Conservation (phyloP, 2,113 vertebrate genomes). For the Oreochromis niloticus region DNA sequence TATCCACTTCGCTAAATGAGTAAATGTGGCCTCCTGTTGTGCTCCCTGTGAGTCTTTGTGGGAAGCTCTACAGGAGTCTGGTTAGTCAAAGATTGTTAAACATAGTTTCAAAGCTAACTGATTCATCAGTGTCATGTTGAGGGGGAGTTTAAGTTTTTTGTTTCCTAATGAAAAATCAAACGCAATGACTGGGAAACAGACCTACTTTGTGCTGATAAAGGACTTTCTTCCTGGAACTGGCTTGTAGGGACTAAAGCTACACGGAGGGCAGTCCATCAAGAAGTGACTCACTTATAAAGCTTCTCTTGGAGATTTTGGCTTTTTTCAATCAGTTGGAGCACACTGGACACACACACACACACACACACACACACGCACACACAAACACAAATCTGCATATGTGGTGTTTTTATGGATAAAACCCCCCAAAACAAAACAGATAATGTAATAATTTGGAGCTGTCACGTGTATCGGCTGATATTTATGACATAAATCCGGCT, state of each 20-base stretch:
- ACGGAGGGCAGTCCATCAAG: background rate
- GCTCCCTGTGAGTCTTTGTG: constrained; percentile 25
- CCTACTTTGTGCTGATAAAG: background rate
- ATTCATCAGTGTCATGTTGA: constrained; percentile 38
- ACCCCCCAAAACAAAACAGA: fast-evolving
- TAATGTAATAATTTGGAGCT: background rate
- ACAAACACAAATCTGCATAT: background rate
- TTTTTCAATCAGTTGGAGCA: background rate
- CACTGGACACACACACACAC: background rate
- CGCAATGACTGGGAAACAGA: constrained; percentile 9
- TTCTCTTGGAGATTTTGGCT: background rate
- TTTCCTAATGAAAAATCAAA: constrained; percentile 35
- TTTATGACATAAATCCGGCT: background rate
- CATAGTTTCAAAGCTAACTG: constrained; percentile 44
- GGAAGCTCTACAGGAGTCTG: constrained; percentile 44
- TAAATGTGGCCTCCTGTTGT: constrained; percentile 26
- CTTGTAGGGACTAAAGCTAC: background rate
- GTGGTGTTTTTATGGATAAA: background rate
- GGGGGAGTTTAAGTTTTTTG: background rate
- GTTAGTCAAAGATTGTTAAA: constrained; percentile 45
- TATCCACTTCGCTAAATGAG: constrained; percentile 3
- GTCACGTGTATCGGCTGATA: fast-evolving
- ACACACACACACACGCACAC: background rate
- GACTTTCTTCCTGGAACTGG: constrained; percentile 11
- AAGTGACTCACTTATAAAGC: constrained; percentile 9